A percentile compares a stretch with the other conserved stretches of the same genome.
Evolutionary conservation across 2,888 invertebrate genomes (phyloP).

Genomic region (Pachliopta kotzebuea): DNA sequence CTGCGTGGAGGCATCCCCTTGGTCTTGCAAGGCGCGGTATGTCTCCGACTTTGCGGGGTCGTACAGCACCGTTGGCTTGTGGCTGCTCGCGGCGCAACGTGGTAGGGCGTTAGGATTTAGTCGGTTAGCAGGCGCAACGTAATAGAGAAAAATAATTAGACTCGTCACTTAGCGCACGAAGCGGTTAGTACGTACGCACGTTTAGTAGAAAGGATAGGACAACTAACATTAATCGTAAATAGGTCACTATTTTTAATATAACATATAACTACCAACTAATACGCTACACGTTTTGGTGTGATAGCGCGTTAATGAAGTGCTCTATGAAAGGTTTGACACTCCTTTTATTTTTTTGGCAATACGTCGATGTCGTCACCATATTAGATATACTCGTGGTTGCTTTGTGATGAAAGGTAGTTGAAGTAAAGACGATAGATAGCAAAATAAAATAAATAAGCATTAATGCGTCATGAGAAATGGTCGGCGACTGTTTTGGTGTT

Average conservation of each 20-base stretch:
- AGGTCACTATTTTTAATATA: slow-evolving; percentile 60
- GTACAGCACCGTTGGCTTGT: slow-evolving; percentile 87
- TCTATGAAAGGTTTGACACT: slow-evolving; percentile 37
- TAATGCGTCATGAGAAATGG: slow-evolving; percentile 77
- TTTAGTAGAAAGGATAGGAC: slow-evolving; percentile 91
- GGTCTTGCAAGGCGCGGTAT: slow-evolving; percentile 92
- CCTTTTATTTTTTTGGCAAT: slow-evolving; percentile 41
- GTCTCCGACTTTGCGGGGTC: slow-evolving; percentile 95
- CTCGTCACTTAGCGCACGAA: slow-evolving; percentile 56
- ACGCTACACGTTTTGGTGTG: slow-evolving; percentile 33
- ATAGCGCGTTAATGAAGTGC: slow-evolving; percentile 49
- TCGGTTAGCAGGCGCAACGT: slow-evolving; percentile 76
- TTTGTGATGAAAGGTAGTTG: slow-evolving; percentile 54
- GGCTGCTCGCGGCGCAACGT: slow-evolving; percentile 55
- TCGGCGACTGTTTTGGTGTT: slow-evolving; percentile 72
- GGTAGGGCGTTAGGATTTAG: slow-evolving; percentile 72
- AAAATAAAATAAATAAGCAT: slow-evolving; percentile 74
- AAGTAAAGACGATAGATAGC: slow-evolving; percentile 65
- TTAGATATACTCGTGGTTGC: slow-evolving; percentile 40
- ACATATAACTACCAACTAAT: slow-evolving; percentile 37
- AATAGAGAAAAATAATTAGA: slow-evolving; percentile 63
- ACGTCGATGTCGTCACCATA: slow-evolving; percentile 57
- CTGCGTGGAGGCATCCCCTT: slow-evolving; percentile 83
- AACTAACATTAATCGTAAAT: slow-evolving; percentile 82
- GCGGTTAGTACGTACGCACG: slow-evolving; percentile 61